These are phyloP conservation scores for Oreocharis arfaki DNA, from an alignment of 2,113 vertebrate species.

Conservation along the genomic window DNA sequence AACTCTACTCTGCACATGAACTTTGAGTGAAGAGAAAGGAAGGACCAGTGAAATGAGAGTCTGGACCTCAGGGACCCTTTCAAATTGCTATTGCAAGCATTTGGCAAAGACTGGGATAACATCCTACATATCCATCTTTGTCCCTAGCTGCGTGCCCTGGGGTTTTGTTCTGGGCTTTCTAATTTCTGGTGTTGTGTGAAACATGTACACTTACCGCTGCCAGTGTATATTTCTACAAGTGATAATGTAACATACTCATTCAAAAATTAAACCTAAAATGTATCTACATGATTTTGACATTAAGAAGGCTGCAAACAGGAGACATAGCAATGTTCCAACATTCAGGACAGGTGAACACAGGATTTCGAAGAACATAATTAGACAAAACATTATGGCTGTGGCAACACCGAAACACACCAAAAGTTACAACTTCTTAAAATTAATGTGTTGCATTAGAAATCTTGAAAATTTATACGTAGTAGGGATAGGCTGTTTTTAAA, in stretches of 20 bases:
- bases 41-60: slow-evolving; percentile 32
- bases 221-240: not conserved
- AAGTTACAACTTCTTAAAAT: not conserved
- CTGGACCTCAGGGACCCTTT: slow-evolving; percentile 34
- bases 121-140: slow-evolving; percentile 52
- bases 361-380: not conserved
- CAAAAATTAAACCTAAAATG: not conserved
- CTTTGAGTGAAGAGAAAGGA: slow-evolving; percentile 27
- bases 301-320: not conserved
- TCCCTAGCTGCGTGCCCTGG: slow-evolving; percentile 17
- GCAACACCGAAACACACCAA: not conserved
- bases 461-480: not conserved
- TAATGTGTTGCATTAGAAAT: not conserved
- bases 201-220: not conserved
- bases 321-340: not conserved
- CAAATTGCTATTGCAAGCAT: slow-evolving; percentile 53
- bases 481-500: not conserved
- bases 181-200: not conserved
- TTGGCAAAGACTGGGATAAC: slow-evolving; percentile 53
- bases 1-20: slow-evolving; percentile 56
- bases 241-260: not conserved
- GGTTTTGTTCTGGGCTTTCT: slow-evolving; percentile 19
- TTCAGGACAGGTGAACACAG: not conserved
- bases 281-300: not conserved
- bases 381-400: not conserved